These are phyloP conservation scores for Rafetus swinhoei DNA, from an alignment of 2,113 vertebrate genomes.

Conservation along the genomic window DNA sequence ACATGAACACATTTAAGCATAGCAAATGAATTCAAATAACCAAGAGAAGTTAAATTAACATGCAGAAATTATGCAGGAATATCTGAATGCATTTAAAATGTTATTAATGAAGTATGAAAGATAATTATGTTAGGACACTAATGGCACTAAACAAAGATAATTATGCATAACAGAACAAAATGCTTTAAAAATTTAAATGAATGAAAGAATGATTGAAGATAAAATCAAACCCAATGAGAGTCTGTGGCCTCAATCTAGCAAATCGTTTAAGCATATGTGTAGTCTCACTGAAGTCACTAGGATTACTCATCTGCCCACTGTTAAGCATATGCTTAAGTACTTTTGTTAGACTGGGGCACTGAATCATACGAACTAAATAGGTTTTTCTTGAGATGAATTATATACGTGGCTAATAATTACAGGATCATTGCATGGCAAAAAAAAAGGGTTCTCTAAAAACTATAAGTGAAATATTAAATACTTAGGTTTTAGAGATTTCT, in stretches of 20 bases:
- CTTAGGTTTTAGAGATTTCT: background rate
- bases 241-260: conserved; percentile 49
- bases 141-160: conserved; percentile 60
- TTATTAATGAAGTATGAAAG: conserved; percentile 59
- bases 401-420: background rate
- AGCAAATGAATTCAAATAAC: conserved; percentile 46
- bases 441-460: background rate
- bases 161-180: conserved; percentile 45
- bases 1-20: background rate
- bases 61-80: conserved; percentile 53
- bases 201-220: conserved; percentile 45
- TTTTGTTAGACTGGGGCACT: background rate
- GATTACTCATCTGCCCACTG: conserved; percentile 40
- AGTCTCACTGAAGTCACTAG: conserved; percentile 55
- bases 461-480: background rate
- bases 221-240: conserved; percentile 52
- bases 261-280: conserved; percentile 61
- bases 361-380: background rate
- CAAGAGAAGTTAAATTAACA: conserved; percentile 40
- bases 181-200: conserved; percentile 54
- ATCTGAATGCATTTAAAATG: conserved; percentile 52
- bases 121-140: conserved; percentile 62
- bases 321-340: conserved; percentile 56
- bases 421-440: conserved; percentile 22
- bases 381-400: background rate